Conservation (phyloP, 2,888 invertebrate species). For the Platypus cylindrus region DNA sequence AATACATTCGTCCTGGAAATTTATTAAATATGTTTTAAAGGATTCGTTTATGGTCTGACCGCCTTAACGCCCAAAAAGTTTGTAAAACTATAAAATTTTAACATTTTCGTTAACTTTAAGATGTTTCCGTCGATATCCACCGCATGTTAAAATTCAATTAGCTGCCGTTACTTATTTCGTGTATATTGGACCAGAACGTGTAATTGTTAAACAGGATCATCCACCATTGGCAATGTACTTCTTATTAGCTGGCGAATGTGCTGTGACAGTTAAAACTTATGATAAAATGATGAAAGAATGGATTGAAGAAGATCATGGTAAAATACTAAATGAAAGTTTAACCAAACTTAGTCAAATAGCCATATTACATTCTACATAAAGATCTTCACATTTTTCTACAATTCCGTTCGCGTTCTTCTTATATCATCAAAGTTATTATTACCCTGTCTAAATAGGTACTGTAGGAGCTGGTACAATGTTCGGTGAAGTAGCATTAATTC, state of each 20-base stretch:
- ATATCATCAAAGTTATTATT: not conserved
- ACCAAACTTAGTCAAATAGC: not conserved
- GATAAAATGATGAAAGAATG: slow-evolving; percentile 40
- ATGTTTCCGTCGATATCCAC: slow-evolving; percentile 48
- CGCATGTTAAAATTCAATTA: slow-evolving; percentile 46
- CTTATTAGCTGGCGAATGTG: slow-evolving; percentile 47
- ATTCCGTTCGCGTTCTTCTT: too few relatives aligned
- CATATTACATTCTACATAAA: not conserved
- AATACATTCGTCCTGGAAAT: too few relatives aligned
- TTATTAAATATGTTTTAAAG: too few relatives aligned
- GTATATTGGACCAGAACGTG: slow-evolving; percentile 44
- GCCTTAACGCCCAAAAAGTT: too few relatives aligned
- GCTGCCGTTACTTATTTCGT: slow-evolving; percentile 49
- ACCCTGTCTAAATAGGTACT: slow-evolving; percentile 10
- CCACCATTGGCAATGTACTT: slow-evolving; percentile 48
- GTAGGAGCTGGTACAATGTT: slow-evolving; percentile 50
- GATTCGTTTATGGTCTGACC: too few relatives aligned
- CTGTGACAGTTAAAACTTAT: slow-evolving; percentile 38
- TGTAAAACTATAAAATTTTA: too few relatives aligned
- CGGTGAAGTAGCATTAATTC: slow-evolving; percentile 52
- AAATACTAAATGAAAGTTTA: not conserved
- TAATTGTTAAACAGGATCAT: slow-evolving; percentile 49
- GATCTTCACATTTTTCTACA: not conserved
- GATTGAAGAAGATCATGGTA: slow-evolving; percentile 38
- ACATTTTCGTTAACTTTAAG: too few relatives aligned